phyloP scores from a whole-genome alignment of 2,888 invertebrate genomes.

The Agapostemon virescens region DNA sequence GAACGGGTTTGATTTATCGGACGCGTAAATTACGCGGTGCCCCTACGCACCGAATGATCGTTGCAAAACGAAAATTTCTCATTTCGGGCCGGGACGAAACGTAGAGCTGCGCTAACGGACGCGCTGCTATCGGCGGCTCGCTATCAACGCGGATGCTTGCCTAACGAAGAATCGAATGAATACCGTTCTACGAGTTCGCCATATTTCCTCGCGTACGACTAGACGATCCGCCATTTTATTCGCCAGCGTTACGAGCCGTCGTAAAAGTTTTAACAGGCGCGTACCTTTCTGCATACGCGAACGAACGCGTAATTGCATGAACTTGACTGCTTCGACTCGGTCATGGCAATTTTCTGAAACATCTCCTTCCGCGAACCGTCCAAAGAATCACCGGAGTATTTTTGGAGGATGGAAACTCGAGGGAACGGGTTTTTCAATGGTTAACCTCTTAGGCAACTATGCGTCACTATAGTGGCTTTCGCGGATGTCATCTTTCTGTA shows the following conservation, averaged over 20 bases:
- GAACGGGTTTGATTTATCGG: conserved; percentile 43
- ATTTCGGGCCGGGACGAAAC: conserved; percentile 26
- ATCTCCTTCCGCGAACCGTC: too few relatives aligned
- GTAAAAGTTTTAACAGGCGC: too few relatives aligned
- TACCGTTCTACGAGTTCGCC: neutral
- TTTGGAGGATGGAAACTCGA: too few relatives aligned
- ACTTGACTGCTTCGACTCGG: too few relatives aligned
- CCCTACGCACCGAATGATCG: conserved; percentile 48
- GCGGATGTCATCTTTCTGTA: too few relatives aligned
- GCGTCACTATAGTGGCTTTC: too few relatives aligned
- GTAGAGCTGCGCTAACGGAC: too few relatives aligned
- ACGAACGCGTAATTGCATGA: neutral
- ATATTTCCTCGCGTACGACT: neutral
- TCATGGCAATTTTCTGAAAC: too few relatives aligned
- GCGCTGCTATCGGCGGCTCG: conserved; percentile 25
- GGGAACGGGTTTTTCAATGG: too few relatives aligned
- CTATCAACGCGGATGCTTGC: too few relatives aligned
- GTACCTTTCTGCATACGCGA: neutral
- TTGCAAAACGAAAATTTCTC: conserved; percentile 48
- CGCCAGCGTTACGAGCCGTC: neutral
- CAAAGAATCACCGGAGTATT: too few relatives aligned
- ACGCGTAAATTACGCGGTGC: conserved; percentile 56
- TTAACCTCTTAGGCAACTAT: too few relatives aligned
- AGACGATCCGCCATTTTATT: neutral
- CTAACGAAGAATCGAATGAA: conserved; percentile 1